These are phyloP conservation scores for Cyprinodon tularosa DNA, from an alignment of 2,113 vertebrate species.

Conservation along the genomic window DNA sequence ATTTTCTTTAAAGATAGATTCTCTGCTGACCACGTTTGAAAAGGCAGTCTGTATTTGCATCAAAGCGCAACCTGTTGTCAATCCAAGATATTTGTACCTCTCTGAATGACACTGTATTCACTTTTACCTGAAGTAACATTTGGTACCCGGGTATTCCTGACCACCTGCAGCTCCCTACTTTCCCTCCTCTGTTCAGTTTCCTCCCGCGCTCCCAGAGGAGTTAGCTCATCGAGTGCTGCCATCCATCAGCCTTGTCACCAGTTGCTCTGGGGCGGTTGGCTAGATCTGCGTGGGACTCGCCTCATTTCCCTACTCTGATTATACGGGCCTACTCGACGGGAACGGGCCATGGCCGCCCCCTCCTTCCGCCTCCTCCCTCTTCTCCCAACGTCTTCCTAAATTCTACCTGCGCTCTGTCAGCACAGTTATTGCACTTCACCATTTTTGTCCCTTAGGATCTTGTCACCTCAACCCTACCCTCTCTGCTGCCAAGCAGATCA, in stretches of 20 bases:
- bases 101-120: slow-evolving; percentile 8
- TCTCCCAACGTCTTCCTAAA: slow-evolving; percentile 14
- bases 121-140: slow-evolving; percentile 13
- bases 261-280: slow-evolving; percentile 69
- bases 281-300: slow-evolving; percentile 71
- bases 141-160: slow-evolving; percentile 16
- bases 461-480: slow-evolving; percentile 17
- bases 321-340: slow-evolving; percentile 57
- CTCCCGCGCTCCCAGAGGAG: slow-evolving; percentile 55
- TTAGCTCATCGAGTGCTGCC: slow-evolving; percentile 49
- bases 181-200: slow-evolving; percentile 9
- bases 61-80: background rate
- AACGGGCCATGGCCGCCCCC: slow-evolving; percentile 40
- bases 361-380: slow-evolving; percentile 26
- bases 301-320: slow-evolving; percentile 82
- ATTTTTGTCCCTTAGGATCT: slow-evolving; percentile 15
- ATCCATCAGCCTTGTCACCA: slow-evolving; percentile 80
- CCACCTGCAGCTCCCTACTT: slow-evolving; percentile 61
- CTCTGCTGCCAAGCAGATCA: slow-evolving; percentile 8
- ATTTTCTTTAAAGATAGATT: too few relatives aligned
- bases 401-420: slow-evolving; percentile 26
- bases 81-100: background rate
- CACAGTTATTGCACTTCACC: slow-evolving; percentile 27
- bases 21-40: too few relatives aligned
- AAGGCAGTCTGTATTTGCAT: too few relatives aligned